Percentiles rank a stretch among this genome's conserved stretches.
These are phyloP conservation scores for Pterobdella sp. DNA, from an alignment of 2,888 invertebrate species.

Conservation along the genomic window DNA sequence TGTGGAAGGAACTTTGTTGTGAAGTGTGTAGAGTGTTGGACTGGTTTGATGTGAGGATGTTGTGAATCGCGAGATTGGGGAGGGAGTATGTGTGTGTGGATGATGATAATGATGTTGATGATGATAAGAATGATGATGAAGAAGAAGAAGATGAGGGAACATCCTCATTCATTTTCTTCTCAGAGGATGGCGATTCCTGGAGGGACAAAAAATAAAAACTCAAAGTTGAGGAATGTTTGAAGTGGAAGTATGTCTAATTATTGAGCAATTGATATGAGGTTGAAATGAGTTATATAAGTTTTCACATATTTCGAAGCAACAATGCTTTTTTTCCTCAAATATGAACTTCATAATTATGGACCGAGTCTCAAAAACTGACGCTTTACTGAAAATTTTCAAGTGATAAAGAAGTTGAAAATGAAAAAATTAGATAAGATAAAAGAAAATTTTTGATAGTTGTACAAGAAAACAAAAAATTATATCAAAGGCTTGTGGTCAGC, in stretches of 20 bases:
- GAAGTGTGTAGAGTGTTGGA: neutral
- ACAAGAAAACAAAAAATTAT: no score
- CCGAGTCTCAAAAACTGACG: no score
- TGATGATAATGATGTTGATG: no score
- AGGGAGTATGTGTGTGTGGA: neutral
- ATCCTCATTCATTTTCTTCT: neutral
- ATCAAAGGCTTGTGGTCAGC: no score
- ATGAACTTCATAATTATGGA: no score
- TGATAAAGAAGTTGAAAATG: neutral
- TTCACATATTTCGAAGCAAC: no score
- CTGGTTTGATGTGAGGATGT: neutral
- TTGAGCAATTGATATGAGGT: neutral
- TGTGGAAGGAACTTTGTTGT: neutral
- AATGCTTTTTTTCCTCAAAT: no score
- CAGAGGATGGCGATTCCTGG: slow-evolving; percentile 1
- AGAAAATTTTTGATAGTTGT: neutral
- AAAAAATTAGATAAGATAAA: neutral
- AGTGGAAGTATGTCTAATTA: neutral
- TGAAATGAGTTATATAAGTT: no score
- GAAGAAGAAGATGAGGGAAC: neutral
- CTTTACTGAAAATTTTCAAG: neutral
- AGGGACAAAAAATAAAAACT: no score
- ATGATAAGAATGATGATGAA: no score
- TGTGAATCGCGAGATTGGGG: neutral
- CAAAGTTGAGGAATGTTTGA: no score